Base-by-base conservation (phyloP, 2,888 invertebrate species). In the Acleris literana region DNA sequence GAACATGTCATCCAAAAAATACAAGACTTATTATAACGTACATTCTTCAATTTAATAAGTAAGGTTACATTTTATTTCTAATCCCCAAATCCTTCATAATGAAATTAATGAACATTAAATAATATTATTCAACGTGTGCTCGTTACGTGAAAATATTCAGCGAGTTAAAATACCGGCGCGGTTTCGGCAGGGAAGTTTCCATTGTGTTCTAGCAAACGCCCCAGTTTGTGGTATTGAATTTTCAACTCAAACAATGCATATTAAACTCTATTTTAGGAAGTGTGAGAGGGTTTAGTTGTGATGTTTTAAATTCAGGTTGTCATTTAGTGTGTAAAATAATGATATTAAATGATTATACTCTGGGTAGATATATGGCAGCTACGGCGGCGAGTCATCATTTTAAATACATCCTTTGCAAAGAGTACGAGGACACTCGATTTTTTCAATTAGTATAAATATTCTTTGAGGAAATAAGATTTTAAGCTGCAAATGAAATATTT, bases 71-170 rank as follows among this genome's bases (percentile, higher is more conserved):
- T 54, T 17, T 29, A 25, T 43, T 22, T 33, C n/a, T 2, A 49
- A 49, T 49, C 54, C 39, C 7, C 18, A 2, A 49, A 49, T 49
- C 39, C 39, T 7, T 61, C 18, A 25, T 44, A 46, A 61, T 44
- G 53, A 46, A 18, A 16, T 17, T 44, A 46, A 61, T 44, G 53
- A 46, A 18, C 29, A 33, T 39, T 39, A 11, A 54, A 33, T 54
- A 33, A 54, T 54, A 39, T 54, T 39, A 61, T 61, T 49, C 25
- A 44, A 16, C 44, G 44, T 44, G 29, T 44, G 46, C 58, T 57
- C 63, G 46, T 58, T 48, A 58, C 29, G 33, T 53, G 33, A 33
- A 33, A 58, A 58, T 57, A 57, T 46, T 48, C 18, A 17, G 17
- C 2, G 33, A 54, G 6, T 9, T 22, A n/a, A 11, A 57, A 29